Conservation (phyloP, 1,140 invertebrate genomes). For the Paraescarpia echinospica region DNA sequence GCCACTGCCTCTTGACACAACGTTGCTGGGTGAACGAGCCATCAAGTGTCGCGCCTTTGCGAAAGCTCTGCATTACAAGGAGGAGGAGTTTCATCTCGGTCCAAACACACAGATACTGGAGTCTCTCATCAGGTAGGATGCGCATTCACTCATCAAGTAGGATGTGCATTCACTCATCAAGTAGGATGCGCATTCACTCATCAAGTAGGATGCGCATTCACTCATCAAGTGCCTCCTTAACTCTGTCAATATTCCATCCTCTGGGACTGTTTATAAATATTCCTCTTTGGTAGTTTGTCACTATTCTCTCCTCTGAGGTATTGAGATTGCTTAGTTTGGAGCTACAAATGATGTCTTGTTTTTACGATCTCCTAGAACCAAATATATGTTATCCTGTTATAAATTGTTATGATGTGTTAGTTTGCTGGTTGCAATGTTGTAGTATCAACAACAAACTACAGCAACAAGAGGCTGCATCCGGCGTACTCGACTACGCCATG, state of each 20-base stretch:
- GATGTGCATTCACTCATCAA: not conserved
- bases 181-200: too few relatives aligned
- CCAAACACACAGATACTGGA: conserved; percentile 84
- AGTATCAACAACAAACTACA: conserved; percentile 98
- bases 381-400: too few relatives aligned
- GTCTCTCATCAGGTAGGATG: conserved; percentile 76
- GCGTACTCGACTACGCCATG: conserved; percentile 86
- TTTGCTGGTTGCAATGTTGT: conserved; percentile 15
- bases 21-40: conserved; percentile 68
- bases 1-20: conserved; percentile 84
- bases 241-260: not conserved
- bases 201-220: conserved; percentile 63
- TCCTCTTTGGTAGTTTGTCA: too few relatives aligned
- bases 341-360: not conserved
- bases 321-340: not conserved
- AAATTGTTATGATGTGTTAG: too few relatives aligned
- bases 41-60: conserved; percentile 78
- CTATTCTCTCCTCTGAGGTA: not conserved
- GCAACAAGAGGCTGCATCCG: conserved; percentile 95
- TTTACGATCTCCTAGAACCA: too few relatives aligned
- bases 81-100: conserved; percentile 84
- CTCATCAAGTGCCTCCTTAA: too few relatives aligned
- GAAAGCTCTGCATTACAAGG: conserved; percentile 98
- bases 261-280: too few relatives aligned
- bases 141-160: conserved; percentile 33